Base-by-base conservation (phyloP, 2,113 vertebrate genomes). In the Arvicanthis niloticus region DNA sequence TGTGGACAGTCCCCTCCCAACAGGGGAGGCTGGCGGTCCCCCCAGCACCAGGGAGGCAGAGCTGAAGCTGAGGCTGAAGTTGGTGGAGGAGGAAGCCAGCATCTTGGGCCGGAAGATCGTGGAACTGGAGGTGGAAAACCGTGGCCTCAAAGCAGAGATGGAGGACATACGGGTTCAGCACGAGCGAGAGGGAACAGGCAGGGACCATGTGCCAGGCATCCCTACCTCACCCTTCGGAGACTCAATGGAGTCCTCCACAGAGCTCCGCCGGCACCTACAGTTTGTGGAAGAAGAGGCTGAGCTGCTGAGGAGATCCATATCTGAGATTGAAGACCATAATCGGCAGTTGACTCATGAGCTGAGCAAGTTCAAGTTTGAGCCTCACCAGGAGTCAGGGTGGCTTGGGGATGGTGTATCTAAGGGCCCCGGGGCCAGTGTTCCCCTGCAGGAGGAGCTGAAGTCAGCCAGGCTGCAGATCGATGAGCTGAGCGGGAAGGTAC, bases 281-380 rank as follows among this genome's bases (percentile, higher is more conserved):
- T 99, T 99, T 9, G 99, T 99, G 89, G 99, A 99, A 97, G 99
- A 99, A 97, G 99, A 99, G 97, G 99, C 99, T 0, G 99, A 99
- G 97, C 98, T 99, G 51, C 98, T 99, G 89, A 99, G 99, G 31
- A 98, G 99, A 80, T 99, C 99, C 5, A 99, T 99, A 96, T 99
- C 99, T 0, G 99, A 99, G 98, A 99, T 99, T 0, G 99, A 99
- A 97, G 99, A 99, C 98, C 99, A 99, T 98, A 99, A 99, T 98
- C 99, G 99, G 95, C 99, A 99, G 97, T 97, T 99, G 85, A 99
- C 99, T 0, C 99, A 99, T 0, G 99, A 99, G 96, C 99, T 99
- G 88, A 99, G 99, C 97, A 99, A 99, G 96, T 99, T 99, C 97
- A 99, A 99, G 98, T 99, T 99, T 0, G 99, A 99, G 0, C 99